Conservation (phyloP, 2,797 vertebrate genomes). For the Vireo griseus region DNA sequence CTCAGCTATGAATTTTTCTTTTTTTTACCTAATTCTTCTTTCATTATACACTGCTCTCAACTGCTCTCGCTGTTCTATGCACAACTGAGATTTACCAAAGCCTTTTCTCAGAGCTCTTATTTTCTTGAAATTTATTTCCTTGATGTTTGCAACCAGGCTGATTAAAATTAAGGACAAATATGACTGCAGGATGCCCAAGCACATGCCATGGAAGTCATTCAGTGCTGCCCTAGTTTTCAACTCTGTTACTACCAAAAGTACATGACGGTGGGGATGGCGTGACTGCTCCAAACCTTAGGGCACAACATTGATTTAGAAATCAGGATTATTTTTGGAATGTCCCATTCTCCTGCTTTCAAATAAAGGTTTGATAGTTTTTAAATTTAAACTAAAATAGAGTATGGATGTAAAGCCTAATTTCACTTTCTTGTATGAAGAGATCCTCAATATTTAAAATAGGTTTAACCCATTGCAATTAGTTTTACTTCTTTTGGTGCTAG, state of each 20-base stretch:
- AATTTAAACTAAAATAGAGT: neutral
- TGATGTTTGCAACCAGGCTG: neutral
- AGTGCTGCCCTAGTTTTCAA: neutral
- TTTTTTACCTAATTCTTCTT: neutral
- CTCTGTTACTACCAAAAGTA: neutral
- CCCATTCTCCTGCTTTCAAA: neutral
- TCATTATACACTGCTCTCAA: accelerated
- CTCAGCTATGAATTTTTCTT: neutral
- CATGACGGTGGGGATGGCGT: neutral
- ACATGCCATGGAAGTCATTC: neutral
- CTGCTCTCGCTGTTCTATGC: accelerated
- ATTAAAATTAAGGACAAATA: neutral
- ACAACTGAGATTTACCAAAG: neutral
- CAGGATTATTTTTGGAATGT: neutral
- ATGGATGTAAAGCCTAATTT: neutral
- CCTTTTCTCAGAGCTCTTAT: neutral
- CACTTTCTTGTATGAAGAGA: neutral
- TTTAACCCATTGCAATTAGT: neutral
- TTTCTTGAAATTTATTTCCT: neutral
- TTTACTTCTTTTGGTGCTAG: neutral
- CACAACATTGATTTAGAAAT: slow-evolving; percentile 28
- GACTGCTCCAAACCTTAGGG: slow-evolving; percentile 15
- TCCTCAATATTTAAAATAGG: neutral
- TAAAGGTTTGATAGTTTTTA: neutral
- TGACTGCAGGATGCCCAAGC: neutral